Evolutionary conservation across 1,140 invertebrate species (phyloP), one percentile per base, ranked within the genome.

Genomic region (Caerostris darwini): DNA sequence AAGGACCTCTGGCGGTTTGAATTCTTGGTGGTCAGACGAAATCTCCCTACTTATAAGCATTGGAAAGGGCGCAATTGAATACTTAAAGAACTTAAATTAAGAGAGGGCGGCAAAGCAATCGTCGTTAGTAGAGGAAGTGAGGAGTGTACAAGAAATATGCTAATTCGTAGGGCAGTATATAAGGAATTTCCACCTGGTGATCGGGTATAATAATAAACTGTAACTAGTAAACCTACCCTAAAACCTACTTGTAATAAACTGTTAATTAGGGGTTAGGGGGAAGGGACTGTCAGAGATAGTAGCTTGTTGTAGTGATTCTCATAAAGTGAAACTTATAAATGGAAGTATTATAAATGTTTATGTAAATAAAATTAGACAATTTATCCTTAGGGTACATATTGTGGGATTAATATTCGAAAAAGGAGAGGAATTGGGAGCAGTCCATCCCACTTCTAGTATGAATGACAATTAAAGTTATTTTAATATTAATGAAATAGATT

Each of bases 361-460:
- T 19, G 83, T 50, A 10, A 34, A 59, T 34, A 86, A 83, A 91
- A 67, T 88, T 17, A 67, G 57, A 61, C 58, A 82, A 64, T 91
- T 91, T 14, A 82, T 50, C 19, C 56, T 61, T 1, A 19, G 17
- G n/a, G 34, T 3, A 34, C 0, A 67, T 61, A 14, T n/a, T 14
- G 34, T 81, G n/a, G 90, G 54, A 69, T 17, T 82, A 50, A 5
- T 82, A 56, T 91, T 34, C 50, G 56, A 91, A n/a, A 82, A 58
- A 19, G 10, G 17, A 61, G 19, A 57, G 1, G 54, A 90, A 77
- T 81, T 90, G 8, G 89, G 89, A 81, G 89, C 57, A 64, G n/a
- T 64, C 10, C 61, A 64, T 12, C 8, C 8, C 0, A 64, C 61
- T 3, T 17, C 61, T 4, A 64, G 12, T 64, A 64, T 10, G 5